Evolutionary conservation across 2,113 vertebrate species (phyloP).

Genomic region (Sapajus apella): DNA sequence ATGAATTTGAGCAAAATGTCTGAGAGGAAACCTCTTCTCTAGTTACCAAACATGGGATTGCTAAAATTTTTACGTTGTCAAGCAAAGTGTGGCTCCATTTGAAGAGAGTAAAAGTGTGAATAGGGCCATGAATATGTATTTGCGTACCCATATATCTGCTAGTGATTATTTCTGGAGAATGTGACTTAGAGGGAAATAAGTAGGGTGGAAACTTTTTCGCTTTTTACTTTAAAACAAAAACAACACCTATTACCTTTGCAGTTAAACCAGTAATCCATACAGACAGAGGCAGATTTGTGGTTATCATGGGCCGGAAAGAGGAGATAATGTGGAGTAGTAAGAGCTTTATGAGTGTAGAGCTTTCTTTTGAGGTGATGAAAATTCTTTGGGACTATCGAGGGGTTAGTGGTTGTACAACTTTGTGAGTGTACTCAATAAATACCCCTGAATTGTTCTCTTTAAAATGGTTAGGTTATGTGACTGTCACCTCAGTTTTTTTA

Average conservation of each 20-base stretch:
- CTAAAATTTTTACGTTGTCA: neutral
- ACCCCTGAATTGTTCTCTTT: neutral
- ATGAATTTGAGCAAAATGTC: neutral
- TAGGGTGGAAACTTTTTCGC: neutral
- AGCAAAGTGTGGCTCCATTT: neutral
- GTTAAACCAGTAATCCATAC: neutral
- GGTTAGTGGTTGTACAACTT: neutral
- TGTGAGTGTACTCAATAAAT: neutral
- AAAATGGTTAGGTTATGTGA: neutral
- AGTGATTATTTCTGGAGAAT: conserved; percentile 21
- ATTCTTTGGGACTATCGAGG: neutral
- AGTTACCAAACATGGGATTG: neutral
- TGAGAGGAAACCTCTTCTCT: neutral
- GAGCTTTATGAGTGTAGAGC: neutral
- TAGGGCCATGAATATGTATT: neutral
- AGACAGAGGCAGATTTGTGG: neutral
- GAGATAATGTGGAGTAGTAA: neutral
- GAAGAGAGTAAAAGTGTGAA: neutral
- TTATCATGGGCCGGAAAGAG: neutral
- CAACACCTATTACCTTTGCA: neutral
- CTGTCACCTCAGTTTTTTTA: neutral
- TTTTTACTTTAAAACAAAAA: neutral
- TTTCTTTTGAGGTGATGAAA: neutral
- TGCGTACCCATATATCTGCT: neutral
- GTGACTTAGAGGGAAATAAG: neutral